phyloP scores from a whole-genome alignment of 37 sponge, comb jelly and placozoan species.

The Hormiphora californensis region DNA sequence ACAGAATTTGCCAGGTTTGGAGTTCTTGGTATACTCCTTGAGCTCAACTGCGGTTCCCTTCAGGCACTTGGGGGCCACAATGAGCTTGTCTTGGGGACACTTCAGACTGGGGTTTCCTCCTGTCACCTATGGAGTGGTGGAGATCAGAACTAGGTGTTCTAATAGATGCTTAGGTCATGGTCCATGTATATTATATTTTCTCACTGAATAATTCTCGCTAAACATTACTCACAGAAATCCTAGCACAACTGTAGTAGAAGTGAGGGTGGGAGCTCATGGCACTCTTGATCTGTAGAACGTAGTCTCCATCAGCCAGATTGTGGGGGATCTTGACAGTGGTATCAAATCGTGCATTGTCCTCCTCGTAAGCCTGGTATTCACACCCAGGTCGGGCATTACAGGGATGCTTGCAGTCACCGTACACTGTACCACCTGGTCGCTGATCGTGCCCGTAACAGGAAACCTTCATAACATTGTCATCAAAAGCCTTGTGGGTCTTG shows the following conservation, averaged over 20 bases:
- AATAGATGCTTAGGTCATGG: too few species aligned
- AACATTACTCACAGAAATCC: not conserved
- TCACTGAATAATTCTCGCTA: too few species aligned
- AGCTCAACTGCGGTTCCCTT: not conserved
- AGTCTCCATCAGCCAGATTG: slow-evolving; percentile 13
- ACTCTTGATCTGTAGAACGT: slow-evolving; percentile 20
- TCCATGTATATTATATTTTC: too few species aligned
- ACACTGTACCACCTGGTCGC: not conserved
- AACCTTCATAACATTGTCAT: slow-evolving; percentile 8
- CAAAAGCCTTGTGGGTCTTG: slow-evolving; percentile 2
- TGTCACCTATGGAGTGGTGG: not conserved
- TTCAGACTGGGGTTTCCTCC: not conserved
- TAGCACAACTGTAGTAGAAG: slow-evolving; percentile 11
- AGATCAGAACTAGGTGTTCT: too few species aligned
- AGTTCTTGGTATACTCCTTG: not conserved
- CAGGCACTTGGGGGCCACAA: not conserved
- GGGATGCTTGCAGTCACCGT: slow-evolving; percentile 22
- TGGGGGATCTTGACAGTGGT: slow-evolving; percentile 12
- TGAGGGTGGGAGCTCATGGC: slow-evolving; percentile 20
- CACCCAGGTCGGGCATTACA: not conserved
- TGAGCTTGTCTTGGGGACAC: not conserved
- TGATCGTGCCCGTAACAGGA: not conserved
- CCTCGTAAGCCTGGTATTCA: slow-evolving; percentile 21
- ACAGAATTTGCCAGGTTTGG: slow-evolving; percentile 5
- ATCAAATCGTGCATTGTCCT: slow-evolving; percentile 12